A percentile compares a stretch with the other conserved stretches of the same genome.
Evolutionary conservation across 2,113 vertebrate species (phyloP).

Genomic region (Oncorhynchus clarkii): DNA sequence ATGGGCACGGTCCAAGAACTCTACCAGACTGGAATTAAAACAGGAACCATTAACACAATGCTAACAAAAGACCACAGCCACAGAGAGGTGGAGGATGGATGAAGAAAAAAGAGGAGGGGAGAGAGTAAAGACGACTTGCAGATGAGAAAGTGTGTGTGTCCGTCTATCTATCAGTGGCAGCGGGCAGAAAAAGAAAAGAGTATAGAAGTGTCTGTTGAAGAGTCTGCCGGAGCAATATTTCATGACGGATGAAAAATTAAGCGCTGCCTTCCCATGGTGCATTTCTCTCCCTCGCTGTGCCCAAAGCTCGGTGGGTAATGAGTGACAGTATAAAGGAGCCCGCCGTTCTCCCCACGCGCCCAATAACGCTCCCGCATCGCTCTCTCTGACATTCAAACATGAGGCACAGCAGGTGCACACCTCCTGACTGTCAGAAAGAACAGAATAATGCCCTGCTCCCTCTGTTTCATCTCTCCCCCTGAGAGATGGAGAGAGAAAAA

Average conservation of each 20-base stretch:
- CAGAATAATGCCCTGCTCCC: constrained; percentile 23
- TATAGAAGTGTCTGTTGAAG: constrained; percentile 9
- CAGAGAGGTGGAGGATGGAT: background rate
- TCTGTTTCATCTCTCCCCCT: constrained; percentile 26
- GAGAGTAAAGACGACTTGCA: background rate
- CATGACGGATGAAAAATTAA: constrained; percentile 32
- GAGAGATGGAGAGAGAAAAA: background rate
- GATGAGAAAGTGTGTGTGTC: background rate
- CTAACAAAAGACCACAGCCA: constrained; percentile 28
- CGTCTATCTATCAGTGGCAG: background rate
- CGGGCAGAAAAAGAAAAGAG: background rate
- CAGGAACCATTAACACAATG: constrained; percentile 58
- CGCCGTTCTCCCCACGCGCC: background rate
- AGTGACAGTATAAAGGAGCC: constrained; percentile 4
- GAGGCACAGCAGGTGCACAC: constrained; percentile 46
- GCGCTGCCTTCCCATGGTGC: background rate
- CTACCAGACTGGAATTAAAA: constrained; percentile 53
- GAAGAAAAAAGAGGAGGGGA: background rate
- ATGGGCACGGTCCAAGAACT: constrained; percentile 34
- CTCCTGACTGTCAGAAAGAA: constrained; percentile 27
- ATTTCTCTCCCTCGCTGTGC: background rate
- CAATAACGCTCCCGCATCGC: constrained; percentile 34
- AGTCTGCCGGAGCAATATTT: constrained; percentile 27
- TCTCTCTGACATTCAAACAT: constrained; percentile 26
- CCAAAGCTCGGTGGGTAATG: background rate